A percentile compares a stretch with the other conserved stretches of the same genome.
Conservation (phyloP, 2,113 vertebrate genomes). For the Salvelinus fontinalis region DNA sequence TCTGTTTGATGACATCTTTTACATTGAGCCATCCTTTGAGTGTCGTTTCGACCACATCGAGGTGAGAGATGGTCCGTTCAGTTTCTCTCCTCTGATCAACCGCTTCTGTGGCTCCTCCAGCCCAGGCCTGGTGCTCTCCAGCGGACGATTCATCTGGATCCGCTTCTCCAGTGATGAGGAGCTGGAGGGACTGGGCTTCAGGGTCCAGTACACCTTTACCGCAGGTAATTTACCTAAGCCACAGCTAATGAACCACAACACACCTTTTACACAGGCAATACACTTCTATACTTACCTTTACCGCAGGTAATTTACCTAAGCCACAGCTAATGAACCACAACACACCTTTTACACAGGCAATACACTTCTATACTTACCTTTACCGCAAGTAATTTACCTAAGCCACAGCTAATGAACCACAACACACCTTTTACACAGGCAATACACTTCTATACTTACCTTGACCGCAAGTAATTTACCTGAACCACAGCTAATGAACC, state of each 20-base stretch:
- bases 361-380: too few relatives aligned
- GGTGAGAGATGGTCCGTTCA: slow-evolving; percentile 93
- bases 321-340: neutral
- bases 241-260: slow-evolving; percentile 1
- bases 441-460: too few relatives aligned
- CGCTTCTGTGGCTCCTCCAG: slow-evolving; percentile 88
- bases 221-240: slow-evolving; percentile 74
- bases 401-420: neutral
- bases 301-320: too few relatives aligned
- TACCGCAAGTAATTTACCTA: too few relatives aligned
- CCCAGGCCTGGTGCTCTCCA: slow-evolving; percentile 86
- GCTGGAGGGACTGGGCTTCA: slow-evolving; percentile 90
- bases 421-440: neutral
- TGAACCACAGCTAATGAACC: too few relatives aligned
- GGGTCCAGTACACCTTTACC: slow-evolving; percentile 90
- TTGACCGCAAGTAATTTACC: too few relatives aligned
- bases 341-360: neutral
- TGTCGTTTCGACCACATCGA: slow-evolving; percentile 96
- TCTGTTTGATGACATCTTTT: slow-evolving; percentile 85
- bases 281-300: too few relatives aligned
- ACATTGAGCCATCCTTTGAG: slow-evolving; percentile 92
- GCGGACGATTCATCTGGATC: slow-evolving; percentile 96
- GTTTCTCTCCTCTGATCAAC: slow-evolving; percentile 91
- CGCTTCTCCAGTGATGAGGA: slow-evolving; percentile 95
- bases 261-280: neutral